Conservation (phyloP, 2,888 invertebrate species). For the Nephrotoma appendiculata region DNA sequence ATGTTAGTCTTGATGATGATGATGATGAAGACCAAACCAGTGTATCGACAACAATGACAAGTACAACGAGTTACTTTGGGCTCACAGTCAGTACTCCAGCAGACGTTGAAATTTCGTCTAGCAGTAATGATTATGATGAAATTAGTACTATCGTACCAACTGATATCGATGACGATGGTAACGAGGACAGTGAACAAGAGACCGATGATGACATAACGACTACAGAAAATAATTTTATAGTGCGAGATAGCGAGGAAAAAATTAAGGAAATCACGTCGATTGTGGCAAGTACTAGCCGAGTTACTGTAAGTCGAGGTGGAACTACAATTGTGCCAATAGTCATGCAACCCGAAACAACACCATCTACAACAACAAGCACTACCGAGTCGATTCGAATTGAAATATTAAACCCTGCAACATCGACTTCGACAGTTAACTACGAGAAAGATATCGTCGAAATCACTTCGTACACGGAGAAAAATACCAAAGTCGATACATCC, state of each 20-base stretch:
- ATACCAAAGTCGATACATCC: neutral
- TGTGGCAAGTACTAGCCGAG: neutral
- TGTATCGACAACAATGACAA: slow-evolving; percentile 8
- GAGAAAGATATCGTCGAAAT: neutral
- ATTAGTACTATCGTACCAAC: neutral
- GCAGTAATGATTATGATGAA: neutral
- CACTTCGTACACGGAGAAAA: neutral
- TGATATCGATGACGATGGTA: neutral
- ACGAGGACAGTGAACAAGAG: neutral
- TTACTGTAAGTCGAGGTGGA: neutral
- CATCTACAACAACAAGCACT: neutral
- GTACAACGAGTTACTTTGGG: slow-evolving; percentile 7
- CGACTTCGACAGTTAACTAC: neutral
- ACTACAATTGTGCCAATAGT: neutral
- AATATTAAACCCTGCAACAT: neutral
- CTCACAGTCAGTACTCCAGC: slow-evolving; percentile 8
- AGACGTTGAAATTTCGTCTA: slow-evolving; percentile 8
- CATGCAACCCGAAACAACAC: neutral
- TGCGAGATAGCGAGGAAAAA: neutral
- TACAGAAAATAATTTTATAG: neutral
- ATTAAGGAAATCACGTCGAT: neutral
- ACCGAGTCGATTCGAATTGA: neutral
- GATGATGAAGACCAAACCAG: slow-evolving; percentile 18
- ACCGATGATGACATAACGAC: neutral
- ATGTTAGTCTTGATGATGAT: slow-evolving; percentile 6